Conservation (phyloP, 37 sponge, comb jelly and placozoan genomes). For the Lycopodina hypogea region DNA sequence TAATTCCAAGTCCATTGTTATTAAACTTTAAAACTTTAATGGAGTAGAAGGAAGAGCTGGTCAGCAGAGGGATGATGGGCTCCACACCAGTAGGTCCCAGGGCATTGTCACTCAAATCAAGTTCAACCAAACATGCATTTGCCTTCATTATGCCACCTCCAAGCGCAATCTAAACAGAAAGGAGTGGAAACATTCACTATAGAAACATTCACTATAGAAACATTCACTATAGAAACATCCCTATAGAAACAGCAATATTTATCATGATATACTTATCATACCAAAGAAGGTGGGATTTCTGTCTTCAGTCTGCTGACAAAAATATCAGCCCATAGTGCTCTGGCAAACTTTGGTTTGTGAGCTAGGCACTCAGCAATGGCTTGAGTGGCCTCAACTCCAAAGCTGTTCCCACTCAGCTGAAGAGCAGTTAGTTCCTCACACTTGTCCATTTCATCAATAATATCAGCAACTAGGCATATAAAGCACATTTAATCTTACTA, state of each 20-base stretch:
- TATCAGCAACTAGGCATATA: slow-evolving; percentile 63
- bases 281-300: slow-evolving; percentile 91
- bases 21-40: slow-evolving; percentile 86
- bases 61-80: slow-evolving; percentile 70
- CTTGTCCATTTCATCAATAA: slow-evolving; percentile 69
- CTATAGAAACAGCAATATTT: not conserved
- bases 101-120: slow-evolving; percentile 98
- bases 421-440: slow-evolving; percentile 66
- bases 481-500: not conserved
- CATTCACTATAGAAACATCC: not conserved
- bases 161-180: slow-evolving; percentile 63
- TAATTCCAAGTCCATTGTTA: slow-evolving; percentile 92
- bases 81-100: slow-evolving; percentile 95
- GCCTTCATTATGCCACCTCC: slow-evolving; percentile 81
- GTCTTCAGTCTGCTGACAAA: slow-evolving; percentile 90
- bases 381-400: slow-evolving; percentile 84
- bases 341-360: slow-evolving; percentile 49
- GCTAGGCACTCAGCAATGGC: slow-evolving; percentile 84
- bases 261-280: slow-evolving; percentile 11
- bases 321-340: slow-evolving; percentile 95
- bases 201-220: not conserved
- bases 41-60: slow-evolving; percentile 81
- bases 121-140: slow-evolving; percentile 71
- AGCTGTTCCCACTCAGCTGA: slow-evolving; percentile 88
- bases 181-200: not conserved